Base-by-base conservation (phyloP, 2,113 vertebrate species). In the Spermophilus dauricus region DNA sequence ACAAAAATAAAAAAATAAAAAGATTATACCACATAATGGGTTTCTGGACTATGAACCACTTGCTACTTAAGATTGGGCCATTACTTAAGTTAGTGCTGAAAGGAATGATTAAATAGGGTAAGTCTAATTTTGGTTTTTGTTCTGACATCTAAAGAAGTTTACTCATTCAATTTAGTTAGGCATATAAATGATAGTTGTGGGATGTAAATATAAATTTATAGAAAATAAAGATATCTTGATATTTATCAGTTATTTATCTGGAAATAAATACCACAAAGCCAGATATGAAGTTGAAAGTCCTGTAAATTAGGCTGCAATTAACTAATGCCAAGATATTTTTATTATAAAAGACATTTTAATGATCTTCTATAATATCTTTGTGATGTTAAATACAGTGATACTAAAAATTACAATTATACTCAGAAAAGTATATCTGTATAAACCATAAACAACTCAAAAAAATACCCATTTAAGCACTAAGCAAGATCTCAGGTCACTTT, bases 381-480 rank as follows among this genome's bases (percentile, higher is more conserved):
- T 5, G 70, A 2, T 94, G 97, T 86, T 61, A 95, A 92, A 73
- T 39, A 82, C 28, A 75, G 20, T 73, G 18, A 76, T 81, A 3
- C 1, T 92, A 61, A 91, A 91, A 88, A 78, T 75, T 81, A 48
- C 18, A 93, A 34, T 91, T 91, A 53, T 0, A 56, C 51, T 75
- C 76, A 22, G 69, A 88, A 91, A 81, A 80, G 32, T 39, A 95
- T 70, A 58, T 53, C 53, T 32, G 5, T 63, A 2, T 58, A 84
- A 91, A 67, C 96, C 90, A 87, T 26, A 94, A 89, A n/a, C 13
- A 87, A 8, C 80, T 91, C 39, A 96, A 92, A 75, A 42, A 48
- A 61, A 34, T 45, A 82, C 6, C 20, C 87, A 61, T 61, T 75
- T 28, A 51, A 81, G 12, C 65, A 56, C 13, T 67, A 72, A 67